Percentiles rank a stretch among this genome's conserved stretches.
Evolutionary conservation across 2,888 invertebrate genomes (phyloP).

Genomic region (Prosapia bicincta): DNA sequence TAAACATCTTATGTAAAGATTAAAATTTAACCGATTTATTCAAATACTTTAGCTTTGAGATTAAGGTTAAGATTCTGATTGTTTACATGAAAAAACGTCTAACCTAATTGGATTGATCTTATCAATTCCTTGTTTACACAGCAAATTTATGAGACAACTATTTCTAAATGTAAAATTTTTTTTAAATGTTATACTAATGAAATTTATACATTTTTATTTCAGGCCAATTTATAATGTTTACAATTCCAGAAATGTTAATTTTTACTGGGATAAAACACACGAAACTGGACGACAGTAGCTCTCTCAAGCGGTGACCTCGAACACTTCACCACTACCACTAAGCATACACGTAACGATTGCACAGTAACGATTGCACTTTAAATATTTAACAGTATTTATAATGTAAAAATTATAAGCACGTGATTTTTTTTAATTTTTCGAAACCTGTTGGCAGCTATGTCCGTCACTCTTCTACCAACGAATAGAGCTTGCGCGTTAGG

Average conservation of each 20-base stretch:
- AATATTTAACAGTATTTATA: not conserved
- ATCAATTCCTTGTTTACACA: too few relatives aligned
- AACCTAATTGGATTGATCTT: not conserved
- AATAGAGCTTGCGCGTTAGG: not conserved
- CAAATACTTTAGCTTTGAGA: too few relatives aligned
- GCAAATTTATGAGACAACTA: too few relatives aligned
- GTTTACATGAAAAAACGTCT: not conserved
- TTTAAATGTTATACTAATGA: too few relatives aligned
- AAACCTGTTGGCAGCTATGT: not conserved
- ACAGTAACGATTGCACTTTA: not conserved
- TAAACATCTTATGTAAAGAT: too few relatives aligned
- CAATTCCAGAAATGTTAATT: not conserved
- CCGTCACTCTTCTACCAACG: not conserved
- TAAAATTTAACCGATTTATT: too few relatives aligned
- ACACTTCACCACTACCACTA: not conserved
- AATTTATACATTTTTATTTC: too few relatives aligned
- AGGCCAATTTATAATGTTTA: too few relatives aligned
- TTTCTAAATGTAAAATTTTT: too few relatives aligned
- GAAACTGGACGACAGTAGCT: not conserved
- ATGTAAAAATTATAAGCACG: not conserved
- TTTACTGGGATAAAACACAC: not conserved
- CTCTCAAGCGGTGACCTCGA: not conserved
- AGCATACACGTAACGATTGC: not conserved
- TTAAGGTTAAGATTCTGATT: not conserved
- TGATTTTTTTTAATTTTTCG: not conserved